Percentiles rank a stretch among this genome's conserved stretches.
Evolutionary conservation across 2,113 vertebrate genomes (phyloP).

Genomic region (Channa argus): DNA sequence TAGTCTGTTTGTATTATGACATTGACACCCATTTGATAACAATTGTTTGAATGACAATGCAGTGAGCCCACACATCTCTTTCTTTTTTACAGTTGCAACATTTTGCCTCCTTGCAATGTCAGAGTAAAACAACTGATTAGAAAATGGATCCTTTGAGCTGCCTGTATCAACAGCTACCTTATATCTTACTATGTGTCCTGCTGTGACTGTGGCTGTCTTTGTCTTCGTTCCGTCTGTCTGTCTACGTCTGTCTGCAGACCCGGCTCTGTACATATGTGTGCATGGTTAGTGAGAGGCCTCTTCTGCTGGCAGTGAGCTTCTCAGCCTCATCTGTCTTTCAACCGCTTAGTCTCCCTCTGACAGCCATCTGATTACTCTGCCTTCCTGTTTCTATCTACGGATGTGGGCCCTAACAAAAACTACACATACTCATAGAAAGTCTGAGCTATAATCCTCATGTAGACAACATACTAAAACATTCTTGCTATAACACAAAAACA

Average conservation of each 20-base stretch:
- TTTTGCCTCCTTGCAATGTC: too few relatives aligned
- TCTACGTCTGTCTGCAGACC: conserved; percentile 43
- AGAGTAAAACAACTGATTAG: conserved; percentile 25
- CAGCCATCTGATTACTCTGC: conserved; percentile 53
- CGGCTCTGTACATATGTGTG: conserved; percentile 41
- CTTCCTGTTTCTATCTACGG: conserved; percentile 47
- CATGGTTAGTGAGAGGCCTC: conserved; percentile 10
- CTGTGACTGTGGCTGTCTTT: conserved; percentile 30
- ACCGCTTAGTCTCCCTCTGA: conserved; percentile 34
- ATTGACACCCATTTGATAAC: not conserved
- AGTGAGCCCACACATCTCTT: not conserved
- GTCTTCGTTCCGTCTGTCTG: conserved; percentile 21
- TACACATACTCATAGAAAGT: not conserved
- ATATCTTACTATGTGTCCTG: not conserved
- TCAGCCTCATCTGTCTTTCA: conserved; percentile 54
- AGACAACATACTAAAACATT: too few relatives aligned
- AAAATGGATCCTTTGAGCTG: conserved; percentile 25
- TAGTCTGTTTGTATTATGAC: not conserved
- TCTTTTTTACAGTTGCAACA: not conserved
- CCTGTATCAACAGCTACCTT: not conserved
- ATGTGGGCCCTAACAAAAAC: conserved; percentile 21
- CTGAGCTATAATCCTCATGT: too few relatives aligned
- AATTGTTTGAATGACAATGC: not conserved
- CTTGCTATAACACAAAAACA: not conserved
- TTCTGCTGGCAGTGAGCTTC: conserved; percentile 38